phyloP scores from a whole-genome alignment of 2,888 invertebrate species.

The Branchellion lobata region DNA sequence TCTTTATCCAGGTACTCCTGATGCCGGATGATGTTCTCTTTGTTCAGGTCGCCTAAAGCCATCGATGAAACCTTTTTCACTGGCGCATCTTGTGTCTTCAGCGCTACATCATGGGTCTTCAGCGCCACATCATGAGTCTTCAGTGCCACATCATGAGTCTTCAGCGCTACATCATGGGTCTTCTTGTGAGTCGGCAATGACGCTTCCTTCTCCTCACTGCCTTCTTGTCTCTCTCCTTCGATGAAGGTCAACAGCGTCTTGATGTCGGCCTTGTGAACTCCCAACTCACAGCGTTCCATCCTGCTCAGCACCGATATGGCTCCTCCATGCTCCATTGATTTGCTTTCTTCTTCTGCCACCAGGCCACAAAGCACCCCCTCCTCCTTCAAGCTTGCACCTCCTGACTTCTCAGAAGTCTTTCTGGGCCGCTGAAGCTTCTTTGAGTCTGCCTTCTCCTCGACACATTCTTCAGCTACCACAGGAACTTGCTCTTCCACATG shows the following conservation, averaged over 20 bases:
- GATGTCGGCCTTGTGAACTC: not conserved
- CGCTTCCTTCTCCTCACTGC: not conserved
- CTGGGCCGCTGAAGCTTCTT: too few relatives aligned
- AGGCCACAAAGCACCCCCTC: too few relatives aligned
- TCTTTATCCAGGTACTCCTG: constrained; percentile 4
- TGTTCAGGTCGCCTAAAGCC: not conserved
- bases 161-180: not conserved
- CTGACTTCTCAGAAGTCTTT: too few relatives aligned
- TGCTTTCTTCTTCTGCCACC: constrained; percentile 7
- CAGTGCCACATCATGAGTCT: too few relatives aligned
- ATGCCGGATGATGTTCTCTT: not conserved
- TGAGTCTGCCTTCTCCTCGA: too few relatives aligned
- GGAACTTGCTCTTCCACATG: too few relatives aligned
- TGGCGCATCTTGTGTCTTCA: not conserved
- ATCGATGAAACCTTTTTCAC: not conserved
- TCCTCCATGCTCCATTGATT: not conserved
- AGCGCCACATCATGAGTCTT: not conserved
- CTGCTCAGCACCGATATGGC: not conserved
- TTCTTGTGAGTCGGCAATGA: not conserved
- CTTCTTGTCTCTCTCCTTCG: constrained; percentile 14
- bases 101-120: not conserved
- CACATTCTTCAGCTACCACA: too few relatives aligned
- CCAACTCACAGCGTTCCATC: not conserved
- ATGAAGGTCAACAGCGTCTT: constrained; percentile 4
- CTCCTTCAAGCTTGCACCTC: too few relatives aligned